Conservation (phyloP, 2,888 invertebrate genomes). For the Drosophila antonietae region DNA sequence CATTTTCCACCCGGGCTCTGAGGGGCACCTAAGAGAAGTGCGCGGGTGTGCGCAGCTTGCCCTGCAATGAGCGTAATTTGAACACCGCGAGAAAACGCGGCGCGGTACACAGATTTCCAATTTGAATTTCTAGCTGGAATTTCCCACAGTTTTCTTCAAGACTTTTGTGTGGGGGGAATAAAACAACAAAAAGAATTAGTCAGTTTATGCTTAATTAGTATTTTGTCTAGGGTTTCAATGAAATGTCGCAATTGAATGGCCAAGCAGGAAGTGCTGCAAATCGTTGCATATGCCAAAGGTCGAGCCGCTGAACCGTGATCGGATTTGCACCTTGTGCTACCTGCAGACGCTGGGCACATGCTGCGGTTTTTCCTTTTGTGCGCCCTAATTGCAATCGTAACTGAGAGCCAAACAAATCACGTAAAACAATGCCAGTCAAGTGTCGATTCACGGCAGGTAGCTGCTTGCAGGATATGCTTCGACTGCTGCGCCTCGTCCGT, state of each 20-base stretch:
- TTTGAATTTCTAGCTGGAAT: constrained; percentile 61
- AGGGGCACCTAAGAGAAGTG: constrained; percentile 6
- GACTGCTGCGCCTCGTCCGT: constrained; percentile 26
- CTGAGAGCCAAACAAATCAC: constrained; percentile 64
- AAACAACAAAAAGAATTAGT: constrained; percentile 65
- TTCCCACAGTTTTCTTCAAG: constrained; percentile 58
- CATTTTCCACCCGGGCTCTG: constrained; percentile 45
- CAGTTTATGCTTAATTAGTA: constrained; percentile 81
- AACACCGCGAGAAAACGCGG: constrained; percentile 80
- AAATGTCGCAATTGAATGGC: constrained; percentile 33
- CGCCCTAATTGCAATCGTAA: constrained; percentile 62
- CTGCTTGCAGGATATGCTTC: constrained; percentile 53
- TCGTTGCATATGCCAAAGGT: constrained; percentile 37
- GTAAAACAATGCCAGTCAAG: constrained; percentile 66
- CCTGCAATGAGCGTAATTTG: constrained; percentile 72
- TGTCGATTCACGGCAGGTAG: constrained; percentile 57
- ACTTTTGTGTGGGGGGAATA: constrained; percentile 10
- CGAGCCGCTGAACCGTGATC: constrained; percentile 49
- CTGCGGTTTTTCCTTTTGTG: constrained; percentile 71
- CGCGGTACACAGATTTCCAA: constrained; percentile 60
- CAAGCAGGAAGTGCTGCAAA: constrained; percentile 61
- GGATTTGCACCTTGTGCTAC: constrained; percentile 42
- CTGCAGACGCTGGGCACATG: constrained; percentile 62
- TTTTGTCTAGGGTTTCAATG: constrained; percentile 49
- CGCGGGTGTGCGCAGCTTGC: constrained; percentile 61